Conservation (phyloP, 2,888 invertebrate species). For the Harpalus rufipes region DNA sequence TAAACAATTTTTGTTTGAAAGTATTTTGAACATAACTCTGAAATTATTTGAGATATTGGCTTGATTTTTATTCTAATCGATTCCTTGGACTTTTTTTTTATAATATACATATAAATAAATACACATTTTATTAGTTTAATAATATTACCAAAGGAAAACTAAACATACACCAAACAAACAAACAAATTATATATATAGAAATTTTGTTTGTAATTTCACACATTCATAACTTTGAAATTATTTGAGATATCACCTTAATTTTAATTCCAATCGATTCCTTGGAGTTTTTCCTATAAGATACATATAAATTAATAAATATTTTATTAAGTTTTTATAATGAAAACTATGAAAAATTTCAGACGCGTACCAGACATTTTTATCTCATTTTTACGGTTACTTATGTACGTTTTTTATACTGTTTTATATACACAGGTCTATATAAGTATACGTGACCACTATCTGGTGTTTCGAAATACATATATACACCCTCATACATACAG, state of each 20-base stretch:
- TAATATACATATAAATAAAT: too few species aligned
- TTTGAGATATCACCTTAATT: background rate
- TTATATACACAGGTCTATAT: background rate
- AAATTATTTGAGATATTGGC: too few species aligned
- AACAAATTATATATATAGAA: background rate
- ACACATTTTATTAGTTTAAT: too few species aligned
- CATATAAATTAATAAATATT: background rate
- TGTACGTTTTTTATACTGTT: background rate
- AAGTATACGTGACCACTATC: slow-evolving; percentile 13
- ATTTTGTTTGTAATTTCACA: background rate
- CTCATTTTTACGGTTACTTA: background rate
- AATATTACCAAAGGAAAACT: too few species aligned
- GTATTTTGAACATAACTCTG: background rate
- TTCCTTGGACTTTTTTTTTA: too few species aligned
- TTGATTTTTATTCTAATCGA: too few species aligned
- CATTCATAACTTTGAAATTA: background rate
- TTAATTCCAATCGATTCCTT: background rate
- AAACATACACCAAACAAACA: too few species aligned
- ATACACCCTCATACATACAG: background rate
- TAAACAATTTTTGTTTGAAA: too few species aligned
- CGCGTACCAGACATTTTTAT: background rate
- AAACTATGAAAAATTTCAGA: background rate
- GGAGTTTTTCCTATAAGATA: background rate
- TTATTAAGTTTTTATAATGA: background rate
- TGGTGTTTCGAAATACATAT: slow-evolving; percentile 1